Conservation (phyloP, 2,888 invertebrate genomes). For the Xanthia togata region DNA sequence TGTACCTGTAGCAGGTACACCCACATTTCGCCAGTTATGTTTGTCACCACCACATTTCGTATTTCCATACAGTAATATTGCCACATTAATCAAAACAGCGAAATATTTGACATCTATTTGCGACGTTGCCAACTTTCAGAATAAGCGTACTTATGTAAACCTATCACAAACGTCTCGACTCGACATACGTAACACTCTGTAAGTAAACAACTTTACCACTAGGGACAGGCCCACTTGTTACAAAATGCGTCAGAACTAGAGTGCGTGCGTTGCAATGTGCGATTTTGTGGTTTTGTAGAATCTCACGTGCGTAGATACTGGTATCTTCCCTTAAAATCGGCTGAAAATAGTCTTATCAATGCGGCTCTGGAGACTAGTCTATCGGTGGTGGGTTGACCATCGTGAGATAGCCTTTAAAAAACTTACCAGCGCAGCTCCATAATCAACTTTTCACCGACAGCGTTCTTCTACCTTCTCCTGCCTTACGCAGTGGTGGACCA, state of each 20-base stretch:
- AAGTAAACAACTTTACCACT: constrained; percentile 35
- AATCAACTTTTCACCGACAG: not conserved
- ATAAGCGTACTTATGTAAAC: no score
- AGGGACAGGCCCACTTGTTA: constrained; percentile 55
- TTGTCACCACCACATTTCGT: no score
- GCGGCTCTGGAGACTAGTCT: not conserved
- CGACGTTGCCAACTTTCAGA: no score
- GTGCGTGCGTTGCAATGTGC: not conserved
- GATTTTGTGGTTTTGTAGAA: not conserved
- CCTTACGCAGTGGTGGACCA: not conserved
- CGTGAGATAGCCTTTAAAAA: not conserved
- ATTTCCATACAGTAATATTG: no score
- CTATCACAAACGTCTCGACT: not conserved
- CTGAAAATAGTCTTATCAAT: not conserved
- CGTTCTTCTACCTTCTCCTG: not conserved
- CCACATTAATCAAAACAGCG: no score
- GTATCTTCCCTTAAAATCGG: no score
- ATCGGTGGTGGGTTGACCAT: not conserved
- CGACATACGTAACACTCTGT: constrained; percentile 10
- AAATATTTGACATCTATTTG: no score
- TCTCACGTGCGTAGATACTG: no score
- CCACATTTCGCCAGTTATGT: no score
- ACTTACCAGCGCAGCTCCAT: not conserved
- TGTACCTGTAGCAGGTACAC: no score
- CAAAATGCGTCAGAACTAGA: constrained; percentile 39